Base-by-base conservation (phyloP, 2,797 vertebrate genomes). In the Lateolabrax maculatus region DNA sequence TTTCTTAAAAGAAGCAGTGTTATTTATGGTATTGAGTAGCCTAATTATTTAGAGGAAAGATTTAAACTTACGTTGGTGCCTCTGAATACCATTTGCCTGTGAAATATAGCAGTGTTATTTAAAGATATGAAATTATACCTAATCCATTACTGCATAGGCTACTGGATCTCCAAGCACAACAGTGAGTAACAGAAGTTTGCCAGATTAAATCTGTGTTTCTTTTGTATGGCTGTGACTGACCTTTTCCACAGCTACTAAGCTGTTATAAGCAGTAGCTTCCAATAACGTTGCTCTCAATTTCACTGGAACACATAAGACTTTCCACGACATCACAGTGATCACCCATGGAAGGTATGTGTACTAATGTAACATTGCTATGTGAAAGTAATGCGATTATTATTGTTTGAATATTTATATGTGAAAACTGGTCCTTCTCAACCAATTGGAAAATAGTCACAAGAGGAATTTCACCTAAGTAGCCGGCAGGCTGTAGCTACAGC, bases 301-400 rank as follows among this genome's bases (percentile, higher is more conserved):
- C 66, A 77, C 48, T 60, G 77, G 68, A 86, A 81, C 80, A 83
- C 74, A 36, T 49, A 64, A 84, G 75, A 79, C 79, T 84, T 87
- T 83, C 84, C 84, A 80, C 39, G 10, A 44, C 44, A 86, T 56
- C 75, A 69, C 63, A 39, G 58, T 61, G 39, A 75, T 63, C 78
- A 80, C 43, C 53, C 11, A 18, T 53, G 78, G 72, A 84, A 87
- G 62, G 73, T 66, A 87, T 87, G 81, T 65, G 68, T 34, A 23
- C 80, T 62, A 25, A 48, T 34, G 34, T 37, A 41, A 48, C 29
- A 36, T 15, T n/a, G 53, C 37, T 0, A n/a, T 25, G 23, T 27
- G 51, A 11, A n/a, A n/a, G 31, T 12, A 0, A 56, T 39, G 2
- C 0, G 2, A 12, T 48, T 11, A 58, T 66, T 27, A 4, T 21